Base-by-base conservation (phyloP, 2,888 invertebrate species). In the Priocnemis perturbator region DNA sequence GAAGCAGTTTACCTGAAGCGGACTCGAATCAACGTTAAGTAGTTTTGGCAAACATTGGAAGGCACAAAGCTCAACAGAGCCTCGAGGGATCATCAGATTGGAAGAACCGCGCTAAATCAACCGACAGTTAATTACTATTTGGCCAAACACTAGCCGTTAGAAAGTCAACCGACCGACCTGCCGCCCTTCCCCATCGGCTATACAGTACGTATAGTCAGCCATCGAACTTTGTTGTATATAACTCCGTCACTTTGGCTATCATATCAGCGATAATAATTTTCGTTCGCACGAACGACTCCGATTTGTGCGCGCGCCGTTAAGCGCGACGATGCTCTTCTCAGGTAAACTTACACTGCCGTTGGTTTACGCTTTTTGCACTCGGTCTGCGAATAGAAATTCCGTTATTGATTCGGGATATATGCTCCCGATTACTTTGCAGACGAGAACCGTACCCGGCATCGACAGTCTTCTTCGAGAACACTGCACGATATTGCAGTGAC, bases 401-500 rank as follows among this genome's bases (percentile, higher is more conserved):
- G 17, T 17, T 50, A 60, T 50, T 48, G 60, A 60, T 45, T 26
- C 23, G 26, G 45, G 23, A 21, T 60, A 45, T n/a, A 59, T 44
- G 58, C 60, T 23, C 23, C 60, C 48, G 45, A 50, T 48, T 60
- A 50, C 50, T 69, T 68, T 60, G 50, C 17, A 59, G 47, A 69
- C 63, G 61, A 37, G 67, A 60, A 64, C 68, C 71, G 69, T 76
- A 71, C 75, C 76, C 70, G 76, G 76, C 78, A 77, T 81, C 74
- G 76, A 71, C 74, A 74, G 83, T 85, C 79, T 83, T 85, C 85
- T 85, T 83, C 77, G 72, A 75, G 76, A 82, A 84, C 82, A 85
- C 81, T 83, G 79, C 77, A 79, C 85, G 81, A 78, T 80, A 82
- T 85, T 83, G 82, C 81, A 81, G 80, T 79, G 78, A 77, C 82